phyloP scores from a whole-genome alignment of 2,797 vertebrate genomes.

The Salmo trutta region DNA sequence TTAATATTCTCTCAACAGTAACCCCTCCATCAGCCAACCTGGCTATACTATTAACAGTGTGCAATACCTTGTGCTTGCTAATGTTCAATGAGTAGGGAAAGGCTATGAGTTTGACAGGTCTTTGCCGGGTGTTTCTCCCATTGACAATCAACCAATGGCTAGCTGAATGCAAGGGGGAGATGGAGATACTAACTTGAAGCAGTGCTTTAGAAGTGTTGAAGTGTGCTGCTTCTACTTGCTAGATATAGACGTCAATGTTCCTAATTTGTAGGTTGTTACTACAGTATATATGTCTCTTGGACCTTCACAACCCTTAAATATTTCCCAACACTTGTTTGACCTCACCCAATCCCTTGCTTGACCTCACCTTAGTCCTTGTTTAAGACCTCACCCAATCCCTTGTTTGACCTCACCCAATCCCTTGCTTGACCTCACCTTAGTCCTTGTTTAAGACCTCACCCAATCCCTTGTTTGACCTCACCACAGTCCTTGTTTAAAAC shows the following conservation, averaged over 20 bases:
- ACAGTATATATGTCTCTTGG: not conserved
- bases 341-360: not conserved
- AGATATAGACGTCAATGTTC: not conserved
- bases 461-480: too few relatives aligned
- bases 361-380: slow-evolving; percentile 14
- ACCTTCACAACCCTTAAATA: slow-evolving; percentile 22
- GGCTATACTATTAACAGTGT: not conserved
- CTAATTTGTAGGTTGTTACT: not conserved
- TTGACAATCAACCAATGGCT: not conserved
- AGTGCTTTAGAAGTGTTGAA: not conserved
- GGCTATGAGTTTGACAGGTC: not conserved
- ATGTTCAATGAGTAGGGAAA: too few relatives aligned
- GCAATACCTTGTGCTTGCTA: not conserved
- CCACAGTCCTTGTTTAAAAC: not conserved
- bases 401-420: too few relatives aligned
- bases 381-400: not conserved
- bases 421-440: too few relatives aligned
- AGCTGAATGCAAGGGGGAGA: not conserved
- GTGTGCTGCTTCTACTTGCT: not conserved
- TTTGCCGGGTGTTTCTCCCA: not conserved
- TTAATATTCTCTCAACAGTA: not conserved
- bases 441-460: not conserved
- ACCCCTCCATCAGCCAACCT: not conserved
- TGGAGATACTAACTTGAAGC: not conserved
- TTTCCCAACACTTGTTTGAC: slow-evolving; percentile 6